These are phyloP conservation scores for Agriopis marginaria DNA, from an alignment of 2,888 invertebrate species.

Conservation along the genomic window DNA sequence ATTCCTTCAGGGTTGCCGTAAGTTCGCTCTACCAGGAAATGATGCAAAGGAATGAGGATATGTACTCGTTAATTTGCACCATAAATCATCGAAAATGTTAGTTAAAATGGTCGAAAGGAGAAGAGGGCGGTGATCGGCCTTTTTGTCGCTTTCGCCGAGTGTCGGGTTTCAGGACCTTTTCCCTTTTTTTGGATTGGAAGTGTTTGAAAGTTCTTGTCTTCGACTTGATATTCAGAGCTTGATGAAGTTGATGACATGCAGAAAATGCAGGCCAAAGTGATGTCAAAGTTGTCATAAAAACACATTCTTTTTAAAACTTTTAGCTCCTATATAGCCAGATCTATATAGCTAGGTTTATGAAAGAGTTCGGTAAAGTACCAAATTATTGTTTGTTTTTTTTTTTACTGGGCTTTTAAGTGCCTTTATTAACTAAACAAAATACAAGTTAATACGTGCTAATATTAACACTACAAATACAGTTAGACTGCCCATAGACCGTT, in stretches of 20 bases:
- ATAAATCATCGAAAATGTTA: conserved; percentile 85
- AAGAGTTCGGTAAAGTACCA: too few relatives aligned
- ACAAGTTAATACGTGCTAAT: too few relatives aligned
- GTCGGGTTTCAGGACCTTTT: conserved; percentile 71
- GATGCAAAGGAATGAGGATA: conserved; percentile 84
- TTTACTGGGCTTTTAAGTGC: too few relatives aligned
- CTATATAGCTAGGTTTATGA: too few relatives aligned
- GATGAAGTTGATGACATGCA: neutral
- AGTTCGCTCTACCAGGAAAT: conserved; percentile 84
- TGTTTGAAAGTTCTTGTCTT: conserved; percentile 40
- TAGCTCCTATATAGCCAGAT: too few relatives aligned
- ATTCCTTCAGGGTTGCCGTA: conserved; percentile 70
- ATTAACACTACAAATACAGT: too few relatives aligned
- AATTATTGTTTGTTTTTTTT: too few relatives aligned
- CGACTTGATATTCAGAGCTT: conserved; percentile 2
- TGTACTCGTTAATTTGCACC: conserved; percentile 85
- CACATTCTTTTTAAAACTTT: too few relatives aligned
- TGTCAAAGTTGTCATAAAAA: too few relatives aligned
- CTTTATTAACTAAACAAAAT: too few relatives aligned
- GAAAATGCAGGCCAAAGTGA: too few relatives aligned
- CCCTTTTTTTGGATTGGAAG: conserved; percentile 47
- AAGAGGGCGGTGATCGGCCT: conserved; percentile 66
- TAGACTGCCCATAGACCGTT: too few relatives aligned
- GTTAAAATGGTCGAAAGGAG: conserved; percentile 62
- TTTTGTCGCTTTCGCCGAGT: conserved; percentile 71